phyloP scores from a whole-genome alignment of 2,113 vertebrate genomes.

The Melanerpes formicivorus region DNA sequence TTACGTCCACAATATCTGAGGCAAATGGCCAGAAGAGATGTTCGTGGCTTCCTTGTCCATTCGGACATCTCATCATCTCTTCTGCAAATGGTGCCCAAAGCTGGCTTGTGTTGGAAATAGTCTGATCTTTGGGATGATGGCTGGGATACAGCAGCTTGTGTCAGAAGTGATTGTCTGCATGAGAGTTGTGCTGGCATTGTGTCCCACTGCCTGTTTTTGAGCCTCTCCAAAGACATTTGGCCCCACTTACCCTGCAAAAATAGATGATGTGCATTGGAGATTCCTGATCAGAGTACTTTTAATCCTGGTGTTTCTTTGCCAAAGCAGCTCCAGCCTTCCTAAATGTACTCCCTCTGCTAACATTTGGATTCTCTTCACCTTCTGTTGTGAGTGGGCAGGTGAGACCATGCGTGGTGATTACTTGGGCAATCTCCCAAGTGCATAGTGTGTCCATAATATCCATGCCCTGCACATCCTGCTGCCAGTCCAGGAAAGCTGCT shows the following conservation, averaged over 20 bases:
- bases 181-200: background rate
- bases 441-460: background rate
- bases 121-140: background rate
- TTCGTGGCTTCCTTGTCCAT: background rate
- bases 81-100: background rate
- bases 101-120: accelerated
- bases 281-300: background rate
- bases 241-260: background rate
- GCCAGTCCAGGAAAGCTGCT: background rate
- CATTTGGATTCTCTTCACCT: background rate
- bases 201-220: background rate
- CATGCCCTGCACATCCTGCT: background rate
- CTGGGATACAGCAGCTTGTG: background rate
- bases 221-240: background rate
- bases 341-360: background rate
- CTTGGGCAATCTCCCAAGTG: background rate
- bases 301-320: background rate
- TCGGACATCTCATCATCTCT: background rate
- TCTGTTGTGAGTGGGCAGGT: background rate
- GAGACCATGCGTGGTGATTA: accelerated
- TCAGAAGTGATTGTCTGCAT: background rate
- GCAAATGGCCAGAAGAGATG: background rate
- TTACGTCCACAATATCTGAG: background rate
- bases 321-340: background rate
- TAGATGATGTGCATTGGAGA: background rate